Evolutionary conservation across 2,113 vertebrate genomes (phyloP).

Genomic region (Plestiodon gilberti): DNA sequence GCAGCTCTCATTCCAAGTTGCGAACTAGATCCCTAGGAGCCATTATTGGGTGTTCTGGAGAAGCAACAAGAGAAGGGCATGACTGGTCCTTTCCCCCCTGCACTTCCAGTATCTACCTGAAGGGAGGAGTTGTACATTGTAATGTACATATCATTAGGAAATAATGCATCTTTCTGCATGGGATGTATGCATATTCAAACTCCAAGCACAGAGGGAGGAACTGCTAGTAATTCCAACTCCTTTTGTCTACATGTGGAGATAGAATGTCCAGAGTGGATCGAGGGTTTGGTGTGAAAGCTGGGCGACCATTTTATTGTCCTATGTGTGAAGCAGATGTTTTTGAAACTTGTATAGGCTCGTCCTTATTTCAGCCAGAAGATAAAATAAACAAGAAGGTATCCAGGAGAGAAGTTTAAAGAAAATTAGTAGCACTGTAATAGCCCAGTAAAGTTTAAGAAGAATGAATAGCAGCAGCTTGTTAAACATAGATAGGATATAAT

Average conservation of each 20-base stretch:
- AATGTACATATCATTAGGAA: neutral
- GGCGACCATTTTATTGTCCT: neutral
- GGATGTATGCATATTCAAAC: neutral
- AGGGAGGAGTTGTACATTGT: neutral
- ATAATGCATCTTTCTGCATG: neutral
- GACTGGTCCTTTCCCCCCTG: neutral
- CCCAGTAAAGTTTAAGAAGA: constrained; percentile 26
- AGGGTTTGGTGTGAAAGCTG: neutral
- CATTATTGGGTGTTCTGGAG: neutral
- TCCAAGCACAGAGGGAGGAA: neutral
- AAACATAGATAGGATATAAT: constrained; percentile 31
- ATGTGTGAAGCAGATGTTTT: no score
- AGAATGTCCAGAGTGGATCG: neutral
- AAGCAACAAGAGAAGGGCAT: neutral
- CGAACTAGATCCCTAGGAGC: neutral
- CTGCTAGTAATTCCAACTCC: neutral
- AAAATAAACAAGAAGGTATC: neutral
- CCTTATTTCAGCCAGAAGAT: neutral
- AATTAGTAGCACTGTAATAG: constrained; percentile 11
- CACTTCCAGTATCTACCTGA: neutral
- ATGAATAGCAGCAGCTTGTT: constrained; percentile 34
- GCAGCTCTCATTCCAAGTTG: neutral
- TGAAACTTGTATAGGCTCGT: neutral
- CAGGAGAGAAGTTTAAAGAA: constrained; percentile 2
- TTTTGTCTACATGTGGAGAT: no score